Base-by-base conservation (phyloP, 2,113 vertebrate genomes). In the Pipa parva region DNA sequence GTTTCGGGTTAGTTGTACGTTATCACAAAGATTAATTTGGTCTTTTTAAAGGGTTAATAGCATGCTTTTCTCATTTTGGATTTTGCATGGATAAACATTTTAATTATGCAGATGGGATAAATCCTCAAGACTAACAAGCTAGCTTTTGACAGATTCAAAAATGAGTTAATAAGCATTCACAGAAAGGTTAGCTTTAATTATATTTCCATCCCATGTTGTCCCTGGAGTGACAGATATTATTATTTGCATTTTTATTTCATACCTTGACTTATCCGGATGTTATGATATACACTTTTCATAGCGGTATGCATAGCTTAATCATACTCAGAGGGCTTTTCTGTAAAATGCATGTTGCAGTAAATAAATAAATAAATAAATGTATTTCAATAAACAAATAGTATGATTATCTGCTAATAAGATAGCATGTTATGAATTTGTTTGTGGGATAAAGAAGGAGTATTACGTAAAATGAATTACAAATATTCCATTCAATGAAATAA, bases 331-430 rank as follows among this genome's bases (percentile, higher is more conserved):
- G 65, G 22, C 46, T 68, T 46, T 49, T 68, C 36, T 68, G 22
- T 13, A 29, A 39, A 60, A 6, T 15, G 13, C 52, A 42, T 33
- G 42, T 58, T 55, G 58, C 63, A 58, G 20, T 31, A 31, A n/a
- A n/a, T n/a, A n/a, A n/a, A n/a, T n/a, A n/a, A n/a, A n/a, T 4
- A 46, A 46, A 46, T 13, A 46, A 46, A 7, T 3, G 1, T 3
- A 46, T 81, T 75, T 78, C 76, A 78, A 71, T 50, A 51, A 52
- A 45, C 52, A 63, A 70, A 80, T 78, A 59, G 67, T 79, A 74
- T 56, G 21, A 21, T 71, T 79, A 63, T 78, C 77, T 79, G 75
- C 74, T 77, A 64, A 78, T 59, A 63, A 18, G 36, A 68, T 66
- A 75, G 64, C 28, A 20, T 31, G 25, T 21, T 18, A 22, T 31